Base-by-base conservation (phyloP, 1,140 invertebrate species). In the Brachystomella parvula region DNA sequence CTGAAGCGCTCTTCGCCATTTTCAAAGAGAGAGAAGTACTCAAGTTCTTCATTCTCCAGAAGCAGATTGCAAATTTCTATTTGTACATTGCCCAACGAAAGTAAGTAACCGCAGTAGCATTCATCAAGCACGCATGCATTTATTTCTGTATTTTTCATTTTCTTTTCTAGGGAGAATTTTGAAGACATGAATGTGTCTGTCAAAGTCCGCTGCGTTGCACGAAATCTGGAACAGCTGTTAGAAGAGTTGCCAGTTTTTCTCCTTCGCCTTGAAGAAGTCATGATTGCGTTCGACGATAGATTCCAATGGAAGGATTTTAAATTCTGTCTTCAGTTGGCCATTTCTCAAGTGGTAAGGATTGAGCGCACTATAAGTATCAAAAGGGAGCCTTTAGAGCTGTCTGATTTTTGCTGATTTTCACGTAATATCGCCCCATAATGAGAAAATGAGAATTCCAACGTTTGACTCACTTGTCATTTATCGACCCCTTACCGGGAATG, bases 301-400 rank as follows among this genome's bases (percentile, higher is more conserved):
- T 75, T 86, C 59, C 83, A 83, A 67, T 85, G 84, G 83, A 81
- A 82, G 65, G 84, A 87, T 74, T 87, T 85, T 77, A 86, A 86
- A 73, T 86, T 86, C 75, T 83, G 84, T 66, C 85, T 87, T 69
- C 86, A 86, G 79, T 77, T 85, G 57, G 84, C 82, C 19, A 86
- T 85, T 44, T 85, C 85, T 58, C 85, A 86, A 83, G 82, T 86
- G 67, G 85, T 86, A 76, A 78, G 83, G 49, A 15, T 19, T 26
- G 12, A 53, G 24, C 49, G 24, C 24, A 17, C 12, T n/a, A n/a
- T n/a, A n/a, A n/a, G n/a, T n/a, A n/a, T n/a, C n/a, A n/a, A n/a
- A n/a, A n/a, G n/a, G n/a, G n/a, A n/a, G n/a, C n/a, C n/a, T n/a
- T n/a, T n/a, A n/a, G n/a, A n/a, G n/a, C n/a, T n/a, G n/a, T n/a